phyloP scores from a whole-genome alignment of 2,797 vertebrate species.

The Lagocephalus sceleratus region DNA sequence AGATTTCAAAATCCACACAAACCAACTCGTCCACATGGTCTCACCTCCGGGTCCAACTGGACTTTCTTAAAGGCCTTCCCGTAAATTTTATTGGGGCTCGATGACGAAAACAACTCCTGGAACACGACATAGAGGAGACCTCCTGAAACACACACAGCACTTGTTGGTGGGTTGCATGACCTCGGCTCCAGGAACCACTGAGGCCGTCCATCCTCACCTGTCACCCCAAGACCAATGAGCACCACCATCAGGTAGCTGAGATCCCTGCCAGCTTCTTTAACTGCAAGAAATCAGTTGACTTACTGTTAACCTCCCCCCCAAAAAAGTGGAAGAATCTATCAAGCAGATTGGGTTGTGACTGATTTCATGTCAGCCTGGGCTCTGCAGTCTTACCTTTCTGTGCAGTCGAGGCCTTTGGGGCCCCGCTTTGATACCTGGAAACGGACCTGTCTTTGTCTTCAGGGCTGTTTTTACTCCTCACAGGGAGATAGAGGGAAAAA shows the following conservation, averaged over 20 bases:
- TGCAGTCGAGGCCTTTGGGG: constrained; percentile 63
- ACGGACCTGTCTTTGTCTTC: constrained; percentile 64
- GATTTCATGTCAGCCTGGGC: background rate
- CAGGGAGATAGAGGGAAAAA: constrained; percentile 32
- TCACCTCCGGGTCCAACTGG: constrained; percentile 88
- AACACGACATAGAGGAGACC: constrained; percentile 92
- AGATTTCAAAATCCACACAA: background rate
- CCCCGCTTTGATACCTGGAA: constrained; percentile 52
- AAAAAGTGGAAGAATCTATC: background rate
- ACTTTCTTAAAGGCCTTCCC: constrained; percentile 89
- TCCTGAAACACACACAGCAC: constrained; percentile 68
- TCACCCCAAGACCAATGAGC: constrained; percentile 86
- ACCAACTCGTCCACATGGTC: background rate
- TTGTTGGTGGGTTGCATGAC: background rate
- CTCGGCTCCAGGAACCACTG: no score
- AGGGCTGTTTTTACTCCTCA: constrained; percentile 46
- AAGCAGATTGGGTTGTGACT: background rate
- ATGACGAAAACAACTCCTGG: constrained; percentile 92
- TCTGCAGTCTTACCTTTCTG: constrained; percentile 80
- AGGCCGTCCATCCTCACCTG: constrained; percentile 76
- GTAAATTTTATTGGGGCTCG: constrained; percentile 91
- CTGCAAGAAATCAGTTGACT: constrained; percentile 59
- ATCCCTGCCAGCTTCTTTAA: constrained; percentile 90
- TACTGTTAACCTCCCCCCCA: no score
- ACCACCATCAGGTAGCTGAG: constrained; percentile 90